Evolutionary conservation across 2,113 vertebrate genomes (phyloP).

Genomic region (Chlamydotis undulata): DNA sequence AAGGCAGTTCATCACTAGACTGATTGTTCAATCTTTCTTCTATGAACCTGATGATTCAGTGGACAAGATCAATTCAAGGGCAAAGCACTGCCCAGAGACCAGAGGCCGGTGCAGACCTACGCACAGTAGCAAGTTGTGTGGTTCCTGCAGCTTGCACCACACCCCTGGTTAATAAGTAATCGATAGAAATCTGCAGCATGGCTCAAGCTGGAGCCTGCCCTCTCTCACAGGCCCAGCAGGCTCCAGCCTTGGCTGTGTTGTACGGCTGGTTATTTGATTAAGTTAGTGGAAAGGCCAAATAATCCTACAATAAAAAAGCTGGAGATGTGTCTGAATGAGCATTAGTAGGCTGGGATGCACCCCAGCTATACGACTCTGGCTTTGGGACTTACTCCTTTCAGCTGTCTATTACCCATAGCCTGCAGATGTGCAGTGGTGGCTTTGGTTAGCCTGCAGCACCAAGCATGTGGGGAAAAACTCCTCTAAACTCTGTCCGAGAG

Average conservation of each 20-base stretch:
- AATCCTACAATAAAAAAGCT: not conserved
- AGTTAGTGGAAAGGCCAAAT: not conserved
- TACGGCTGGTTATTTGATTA: not conserved
- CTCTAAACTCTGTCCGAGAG: not conserved
- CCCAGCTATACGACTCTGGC: not conserved
- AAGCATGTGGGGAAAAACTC: not conserved
- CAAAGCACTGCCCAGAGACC: not conserved
- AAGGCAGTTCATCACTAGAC: not conserved
- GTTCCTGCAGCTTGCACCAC: not conserved
- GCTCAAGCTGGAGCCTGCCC: not conserved
- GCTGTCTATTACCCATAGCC: not conserved
- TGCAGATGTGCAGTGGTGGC: not conserved
- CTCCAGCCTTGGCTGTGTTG: not conserved
- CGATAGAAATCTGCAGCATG: not conserved
- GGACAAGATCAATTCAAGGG: not conserved
- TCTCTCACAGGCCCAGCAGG: not conserved
- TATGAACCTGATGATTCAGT: not conserved
- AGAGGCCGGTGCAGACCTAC: not conserved
- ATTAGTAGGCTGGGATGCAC: not conserved
- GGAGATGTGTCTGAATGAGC: not conserved
- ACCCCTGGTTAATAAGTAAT: not conserved
- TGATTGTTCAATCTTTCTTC: not conserved
- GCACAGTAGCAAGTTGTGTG: not conserved
- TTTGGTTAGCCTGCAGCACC: not conserved
- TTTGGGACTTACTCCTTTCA: not conserved